These are phyloP conservation scores for Yponomeuta cagnagella DNA, from an alignment of 2,888 invertebrate genomes.

Conservation along the genomic window DNA sequence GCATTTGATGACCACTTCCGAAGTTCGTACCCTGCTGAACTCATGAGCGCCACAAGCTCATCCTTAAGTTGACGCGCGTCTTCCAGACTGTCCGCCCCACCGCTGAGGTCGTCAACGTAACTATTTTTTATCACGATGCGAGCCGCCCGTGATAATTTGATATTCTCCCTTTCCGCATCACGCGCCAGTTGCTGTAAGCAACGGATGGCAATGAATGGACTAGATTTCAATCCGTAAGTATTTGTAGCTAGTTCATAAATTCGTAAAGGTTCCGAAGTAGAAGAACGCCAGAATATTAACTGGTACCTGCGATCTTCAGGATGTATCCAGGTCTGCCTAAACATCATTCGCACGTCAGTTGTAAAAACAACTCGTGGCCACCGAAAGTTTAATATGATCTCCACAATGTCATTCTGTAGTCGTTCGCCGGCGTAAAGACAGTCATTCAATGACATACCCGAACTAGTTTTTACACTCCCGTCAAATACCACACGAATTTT, in stretches of 20 bases:
- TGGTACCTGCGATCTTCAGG: slow-evolving; percentile 7
- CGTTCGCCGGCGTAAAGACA: background rate
- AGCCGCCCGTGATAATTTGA: no score
- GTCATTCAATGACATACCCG: slow-evolving; percentile 10
- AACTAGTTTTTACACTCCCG: background rate
- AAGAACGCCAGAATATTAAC: slow-evolving; percentile 13
- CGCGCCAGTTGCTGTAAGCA: slow-evolving; percentile 2
- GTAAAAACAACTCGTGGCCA: background rate
- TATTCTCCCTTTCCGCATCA: background rate
- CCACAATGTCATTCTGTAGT: slow-evolving; percentile 8
- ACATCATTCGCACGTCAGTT: slow-evolving; percentile 13
- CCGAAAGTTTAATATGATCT: background rate
- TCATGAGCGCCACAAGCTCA: no score
- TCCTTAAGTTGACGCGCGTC: no score
- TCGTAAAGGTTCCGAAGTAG: background rate
- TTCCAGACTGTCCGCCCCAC: no score
- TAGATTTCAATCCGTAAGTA: slow-evolving; percentile 11
- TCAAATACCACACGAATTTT: slow-evolving; percentile 9
- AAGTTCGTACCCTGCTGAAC: no score
- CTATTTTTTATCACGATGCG: no score
- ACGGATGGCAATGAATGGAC: slow-evolving; percentile 10
- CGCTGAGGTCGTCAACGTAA: no score
- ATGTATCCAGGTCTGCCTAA: slow-evolving; percentile 5
- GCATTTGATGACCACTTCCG: no score
- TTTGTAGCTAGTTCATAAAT: slow-evolving; percentile 6